Percentiles rank a stretch among this genome's conserved stretches.
phyloP scores from a whole-genome alignment of 2,888 invertebrate species.

The Parnassius orleans region DNA sequence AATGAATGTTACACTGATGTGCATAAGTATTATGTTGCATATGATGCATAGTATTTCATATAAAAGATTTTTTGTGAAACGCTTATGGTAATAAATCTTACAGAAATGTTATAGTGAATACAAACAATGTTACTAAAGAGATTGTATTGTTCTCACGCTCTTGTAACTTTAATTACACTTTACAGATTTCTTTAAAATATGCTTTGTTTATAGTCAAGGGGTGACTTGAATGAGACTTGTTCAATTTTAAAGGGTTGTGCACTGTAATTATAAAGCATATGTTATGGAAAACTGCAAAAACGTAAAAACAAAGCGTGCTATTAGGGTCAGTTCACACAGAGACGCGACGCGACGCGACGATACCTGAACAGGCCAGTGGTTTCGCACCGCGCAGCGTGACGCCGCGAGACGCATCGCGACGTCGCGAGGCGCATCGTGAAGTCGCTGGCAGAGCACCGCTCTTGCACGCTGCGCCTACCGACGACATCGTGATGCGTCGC shows the following conservation, averaged over 20 bases:
- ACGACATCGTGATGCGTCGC: too few relatives aligned
- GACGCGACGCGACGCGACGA: too few relatives aligned
- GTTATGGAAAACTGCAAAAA: slow-evolving; percentile 21
- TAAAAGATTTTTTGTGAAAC: background rate
- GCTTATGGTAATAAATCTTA: background rate
- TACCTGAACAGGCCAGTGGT: too few relatives aligned
- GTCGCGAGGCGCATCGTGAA: too few relatives aligned
- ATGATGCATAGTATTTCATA: too few relatives aligned
- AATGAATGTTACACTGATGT: too few relatives aligned
- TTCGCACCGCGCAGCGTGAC: too few relatives aligned
- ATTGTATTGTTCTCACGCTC: slow-evolving; percentile 17
- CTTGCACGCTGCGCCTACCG: too few relatives aligned
- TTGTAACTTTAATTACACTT: slow-evolving; percentile 24
- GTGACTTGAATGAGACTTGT: slow-evolving; percentile 24
- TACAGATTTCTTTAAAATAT: slow-evolving; percentile 22
- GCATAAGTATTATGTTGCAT: too few relatives aligned
- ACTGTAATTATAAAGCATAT: slow-evolving; percentile 24
- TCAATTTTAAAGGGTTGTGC: slow-evolving; percentile 19
- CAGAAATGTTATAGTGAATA: slow-evolving; percentile 4
- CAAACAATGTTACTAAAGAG: slow-evolving; percentile 19
- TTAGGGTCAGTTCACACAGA: too few relatives aligned
- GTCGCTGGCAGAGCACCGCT: too few relatives aligned
- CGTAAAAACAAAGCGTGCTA: slow-evolving; percentile 15
- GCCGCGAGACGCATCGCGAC: too few relatives aligned
- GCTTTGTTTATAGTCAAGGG: slow-evolving; percentile 21